A percentile compares a stretch with the other conserved stretches of the same genome.
Evolutionary conservation across 92 coral and sea anemone genomes (phyloP).

Genomic region (Siderastrea siderea): DNA sequence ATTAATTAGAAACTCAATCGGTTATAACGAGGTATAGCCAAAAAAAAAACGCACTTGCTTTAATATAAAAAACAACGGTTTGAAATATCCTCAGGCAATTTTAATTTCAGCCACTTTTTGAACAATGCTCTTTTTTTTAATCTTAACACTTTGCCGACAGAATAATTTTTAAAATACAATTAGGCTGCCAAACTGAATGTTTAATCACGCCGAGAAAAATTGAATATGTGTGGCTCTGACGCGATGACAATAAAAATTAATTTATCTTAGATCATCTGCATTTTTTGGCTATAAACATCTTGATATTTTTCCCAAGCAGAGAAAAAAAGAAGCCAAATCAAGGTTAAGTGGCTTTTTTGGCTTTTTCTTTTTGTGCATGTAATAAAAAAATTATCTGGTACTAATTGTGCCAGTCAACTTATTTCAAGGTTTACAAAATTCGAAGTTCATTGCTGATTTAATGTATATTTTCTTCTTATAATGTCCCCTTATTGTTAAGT

Average conservation of each 20-base stretch:
- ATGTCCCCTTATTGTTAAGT: too few species aligned
- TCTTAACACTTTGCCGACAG: constrained; percentile 36
- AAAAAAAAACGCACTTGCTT: neutral
- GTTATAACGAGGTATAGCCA: neutral
- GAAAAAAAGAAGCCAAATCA: neutral
- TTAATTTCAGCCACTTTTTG: constrained; percentile 21
- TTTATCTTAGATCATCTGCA: constrained; percentile 4
- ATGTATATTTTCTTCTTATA: neutral
- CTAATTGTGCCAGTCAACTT: too few species aligned
- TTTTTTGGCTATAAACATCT: constrained; percentile 3
- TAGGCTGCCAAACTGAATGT: constrained; percentile 1
- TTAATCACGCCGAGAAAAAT: constrained; percentile 14
- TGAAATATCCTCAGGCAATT: constrained; percentile 23
- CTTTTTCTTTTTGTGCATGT: neutral
- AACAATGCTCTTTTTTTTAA: constrained; percentile 31
- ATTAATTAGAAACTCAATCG: constrained; percentile 1
- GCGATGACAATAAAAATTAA: constrained; percentile 17
- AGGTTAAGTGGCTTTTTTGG: neutral
- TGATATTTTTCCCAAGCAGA: neutral
- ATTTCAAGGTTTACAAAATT: neutral
- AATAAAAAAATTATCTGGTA: too few species aligned
- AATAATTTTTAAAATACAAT: constrained; percentile 1
- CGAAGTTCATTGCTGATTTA: neutral
- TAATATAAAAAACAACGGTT: constrained; percentile 1
- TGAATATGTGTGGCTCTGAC: constrained; percentile 9